Evolutionary conservation across 1,140 invertebrate species (phyloP).

Genomic region (Drosophila malerkotliana): DNA sequence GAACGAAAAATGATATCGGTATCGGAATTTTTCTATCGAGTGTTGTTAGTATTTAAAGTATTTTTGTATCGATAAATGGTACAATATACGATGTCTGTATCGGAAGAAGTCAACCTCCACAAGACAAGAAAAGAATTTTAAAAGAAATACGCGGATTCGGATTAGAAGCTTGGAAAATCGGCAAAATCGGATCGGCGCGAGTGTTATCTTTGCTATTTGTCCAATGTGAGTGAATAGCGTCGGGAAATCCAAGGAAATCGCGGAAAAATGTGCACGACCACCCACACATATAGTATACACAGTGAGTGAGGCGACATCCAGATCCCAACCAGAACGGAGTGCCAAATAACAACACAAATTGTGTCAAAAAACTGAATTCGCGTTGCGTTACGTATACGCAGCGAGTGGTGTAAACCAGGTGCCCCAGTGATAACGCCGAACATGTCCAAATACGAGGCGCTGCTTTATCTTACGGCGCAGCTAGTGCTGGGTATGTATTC

Average conservation of each 20-base stretch:
- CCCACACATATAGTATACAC: conserved; percentile 44
- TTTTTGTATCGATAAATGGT: too few relatives aligned
- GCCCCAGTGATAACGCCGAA: conserved; percentile 56
- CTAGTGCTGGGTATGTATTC: conserved; percentile 68
- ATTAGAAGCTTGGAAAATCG: conserved; percentile 4
- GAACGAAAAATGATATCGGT: too few relatives aligned
- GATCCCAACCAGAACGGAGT: conserved; percentile 27
- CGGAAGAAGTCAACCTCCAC: too few relatives aligned
- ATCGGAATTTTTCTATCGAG: too few relatives aligned
- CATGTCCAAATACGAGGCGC: conserved; percentile 62
- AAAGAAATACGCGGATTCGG: not conserved
- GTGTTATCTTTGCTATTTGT: not conserved
- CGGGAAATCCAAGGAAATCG: not conserved
- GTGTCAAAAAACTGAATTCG: conserved; percentile 13
- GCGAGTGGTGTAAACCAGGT: conserved; percentile 44
- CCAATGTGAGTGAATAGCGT: not conserved
- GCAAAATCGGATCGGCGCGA: not conserved
- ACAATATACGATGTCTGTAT: too few relatives aligned
- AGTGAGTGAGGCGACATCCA: conserved; percentile 22
- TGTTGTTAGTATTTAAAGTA: too few relatives aligned
- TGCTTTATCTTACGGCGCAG: conserved; percentile 70
- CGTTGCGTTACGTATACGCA: conserved; percentile 67
- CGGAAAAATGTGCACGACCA: conserved; percentile 50
- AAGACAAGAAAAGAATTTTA: too few relatives aligned
- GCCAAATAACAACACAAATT: conserved; percentile 35